Base-by-base conservation (phyloP, 2,113 vertebrate species). In the Pterocles burchelli region DNA sequence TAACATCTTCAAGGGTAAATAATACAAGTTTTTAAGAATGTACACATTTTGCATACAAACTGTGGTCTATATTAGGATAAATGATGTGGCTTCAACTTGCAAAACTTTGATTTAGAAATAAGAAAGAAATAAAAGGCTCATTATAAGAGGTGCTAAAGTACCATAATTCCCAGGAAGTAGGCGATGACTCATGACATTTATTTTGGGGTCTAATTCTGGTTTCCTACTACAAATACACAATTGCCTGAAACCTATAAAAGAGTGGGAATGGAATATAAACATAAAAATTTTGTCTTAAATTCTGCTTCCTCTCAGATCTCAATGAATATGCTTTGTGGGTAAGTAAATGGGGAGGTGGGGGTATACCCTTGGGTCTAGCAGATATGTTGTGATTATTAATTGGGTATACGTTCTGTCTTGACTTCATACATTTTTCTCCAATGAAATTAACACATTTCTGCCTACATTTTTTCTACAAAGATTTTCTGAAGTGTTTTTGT, bases 1-100 rank as follows among this genome's bases (percentile, higher is more conserved):
- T 94, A 97, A 97, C 89, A 73, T 86, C 43, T 78, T 73, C 88
- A 79, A 79, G 89, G 76, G 80, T 92, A 95, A 96, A 93, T 87
- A 92, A 82, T 57, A 25, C 7, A 94, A 0, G 0, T 89, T 95
- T 93, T 96, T 77, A 87, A 95, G 84, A 92, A 89, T 45, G 48
- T 29, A 74, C 80, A 79, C 34, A 43, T 83, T 95, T 93, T 95
- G 77, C 74, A 91, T 83, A 66, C 54, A 78, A 93, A 81, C 57
- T n/a, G 36, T 26, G 45, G 59, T 52, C 73, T 94, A 43, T 65
- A 52, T 73, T 46, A 91, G 63, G 67, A 75, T 36, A 87, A 95
- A 91, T 68, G 28, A 52, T 17, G 13, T 81, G 54, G 52, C 84
- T 82, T 92, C 61, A 75, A 91, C 65, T 90, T 92, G 54, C 33